phyloP scores from a whole-genome alignment of 2,797 vertebrate species.

The Mastacembelus armatus region DNA sequence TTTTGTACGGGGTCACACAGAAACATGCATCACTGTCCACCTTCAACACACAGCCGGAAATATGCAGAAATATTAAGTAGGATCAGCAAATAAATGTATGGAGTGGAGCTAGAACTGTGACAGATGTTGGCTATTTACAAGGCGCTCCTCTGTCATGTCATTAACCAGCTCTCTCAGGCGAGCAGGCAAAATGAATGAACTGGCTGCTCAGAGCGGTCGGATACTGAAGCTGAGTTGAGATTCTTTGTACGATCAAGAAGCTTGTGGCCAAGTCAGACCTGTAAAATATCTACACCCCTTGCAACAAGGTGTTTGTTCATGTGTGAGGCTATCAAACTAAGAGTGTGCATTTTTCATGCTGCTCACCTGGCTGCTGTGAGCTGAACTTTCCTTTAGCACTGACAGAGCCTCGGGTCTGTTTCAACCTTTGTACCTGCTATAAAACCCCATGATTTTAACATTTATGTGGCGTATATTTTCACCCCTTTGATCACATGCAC shows the following conservation, averaged over 20 bases:
- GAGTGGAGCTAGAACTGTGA: constrained; percentile 70
- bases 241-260: constrained; percentile 39
- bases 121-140: constrained; percentile 84
- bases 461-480: constrained; percentile 33
- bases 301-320: constrained; percentile 45
- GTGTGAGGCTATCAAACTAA: constrained; percentile 18
- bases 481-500: too few relatives aligned
- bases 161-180: constrained; percentile 76
- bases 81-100: constrained; percentile 87
- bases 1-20: constrained; percentile 80
- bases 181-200: constrained; percentile 68
- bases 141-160: constrained; percentile 80
- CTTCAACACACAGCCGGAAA: constrained; percentile 82
- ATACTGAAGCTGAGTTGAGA: constrained; percentile 38
- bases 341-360: constrained; percentile 42
- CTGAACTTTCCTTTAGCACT: constrained; percentile 23
- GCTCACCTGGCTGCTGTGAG: constrained; percentile 28
- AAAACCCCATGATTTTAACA: constrained; percentile 37
- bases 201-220: constrained; percentile 34
- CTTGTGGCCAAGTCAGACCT: constrained; percentile 16
- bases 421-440: constrained; percentile 34
- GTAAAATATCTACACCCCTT: constrained; percentile 17
- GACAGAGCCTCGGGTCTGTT: constrained; percentile 1
- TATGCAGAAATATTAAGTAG: constrained; percentile 87
- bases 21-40: constrained; percentile 88